Base-by-base conservation (phyloP, 2,888 invertebrate species). In the Pedicia rivosa region DNA sequence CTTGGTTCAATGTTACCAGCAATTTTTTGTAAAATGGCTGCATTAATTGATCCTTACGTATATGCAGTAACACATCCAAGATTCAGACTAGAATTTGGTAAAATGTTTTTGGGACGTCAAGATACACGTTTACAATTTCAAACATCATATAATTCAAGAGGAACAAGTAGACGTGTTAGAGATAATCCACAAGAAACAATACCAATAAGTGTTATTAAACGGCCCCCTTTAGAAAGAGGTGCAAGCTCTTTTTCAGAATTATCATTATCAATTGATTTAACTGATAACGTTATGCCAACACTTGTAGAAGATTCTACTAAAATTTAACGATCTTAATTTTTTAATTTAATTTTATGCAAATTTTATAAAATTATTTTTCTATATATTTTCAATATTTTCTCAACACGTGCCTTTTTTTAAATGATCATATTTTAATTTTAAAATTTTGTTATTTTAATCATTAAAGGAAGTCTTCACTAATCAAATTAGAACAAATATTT, bases 51-150 rank as follows among this genome's bases (percentile, higher is more conserved):
- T 59, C 84, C 86, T 0, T 81, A 80, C 50, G 66, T 82, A 41
- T 82, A 82, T 52, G 77, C 81, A 5, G 70, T 81, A 27, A 81
- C 77, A 2, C 84, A 86, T 64, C 83, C 84, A 1, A 72, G 69
- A 48, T 81, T 80, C 57, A 70, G 74, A 36, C 65, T 66, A 43
- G 80, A 79, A 45, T 48, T 60, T 4, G 46, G 49, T 2, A 47
- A 56, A 35, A 47, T 60, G 15, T 44, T 59, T 41, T 48, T 49
- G 16, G 31, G 26, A 4, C n/a, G 38, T 16, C 50, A 52, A 2
- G 47, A 49, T 1, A 40, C 46, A 0, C 25, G 35, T 9, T 35
- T 26, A 25, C 35, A 35, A 26, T 35, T 25, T 6, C 35, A 35
- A 13, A 35, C 35, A 16, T 35, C 35, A 8, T 35, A 35, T n/a